Percentiles rank a stretch among this genome's conserved stretches.
Conservation (phyloP, 2,113 vertebrate genomes). For the Labeo catla region DNA sequence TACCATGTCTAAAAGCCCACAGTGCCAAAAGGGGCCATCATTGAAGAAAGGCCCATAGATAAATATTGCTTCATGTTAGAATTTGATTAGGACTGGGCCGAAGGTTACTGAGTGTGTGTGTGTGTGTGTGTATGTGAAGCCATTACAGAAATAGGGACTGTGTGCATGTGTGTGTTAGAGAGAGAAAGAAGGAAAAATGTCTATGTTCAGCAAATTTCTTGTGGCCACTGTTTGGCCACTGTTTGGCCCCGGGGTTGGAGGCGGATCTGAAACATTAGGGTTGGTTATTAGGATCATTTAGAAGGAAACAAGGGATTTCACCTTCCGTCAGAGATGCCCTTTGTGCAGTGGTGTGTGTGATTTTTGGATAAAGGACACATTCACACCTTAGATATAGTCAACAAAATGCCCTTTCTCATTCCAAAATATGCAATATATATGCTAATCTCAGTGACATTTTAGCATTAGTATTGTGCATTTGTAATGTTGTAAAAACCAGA, state of each 20-base stretch:
- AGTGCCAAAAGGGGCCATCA: background rate
- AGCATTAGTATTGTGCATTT: background rate
- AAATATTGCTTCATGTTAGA: no score
- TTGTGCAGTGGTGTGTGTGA: background rate
- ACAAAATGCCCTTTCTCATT: constrained; percentile 14
- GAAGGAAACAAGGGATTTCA: constrained; percentile 31
- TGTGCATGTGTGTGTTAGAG: background rate
- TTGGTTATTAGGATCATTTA: constrained; percentile 38
- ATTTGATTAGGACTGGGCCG: no score
- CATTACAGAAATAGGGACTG: no score
- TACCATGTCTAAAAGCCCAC: background rate
- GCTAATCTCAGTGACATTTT: constrained; percentile 33
- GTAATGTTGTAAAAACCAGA: constrained; percentile 4
- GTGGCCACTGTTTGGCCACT: constrained; percentile 15
- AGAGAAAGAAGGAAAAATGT: background rate
- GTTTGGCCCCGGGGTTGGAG: background rate
- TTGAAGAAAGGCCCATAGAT: background rate
- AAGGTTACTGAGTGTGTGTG: background rate
- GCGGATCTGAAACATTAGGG: constrained; percentile 28
- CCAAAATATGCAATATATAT: constrained; percentile 32
- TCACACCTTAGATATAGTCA: constrained; percentile 2
- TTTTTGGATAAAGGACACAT: constrained; percentile 15
- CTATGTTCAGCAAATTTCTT: constrained; percentile 15
- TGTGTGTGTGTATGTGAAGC: background rate
- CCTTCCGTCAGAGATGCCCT: constrained; percentile 20